A percentile compares a stretch with the other conserved stretches of the same genome.
Evolutionary conservation across 2,113 vertebrate genomes (phyloP).

Genomic region (Dryoscopus gambensis): DNA sequence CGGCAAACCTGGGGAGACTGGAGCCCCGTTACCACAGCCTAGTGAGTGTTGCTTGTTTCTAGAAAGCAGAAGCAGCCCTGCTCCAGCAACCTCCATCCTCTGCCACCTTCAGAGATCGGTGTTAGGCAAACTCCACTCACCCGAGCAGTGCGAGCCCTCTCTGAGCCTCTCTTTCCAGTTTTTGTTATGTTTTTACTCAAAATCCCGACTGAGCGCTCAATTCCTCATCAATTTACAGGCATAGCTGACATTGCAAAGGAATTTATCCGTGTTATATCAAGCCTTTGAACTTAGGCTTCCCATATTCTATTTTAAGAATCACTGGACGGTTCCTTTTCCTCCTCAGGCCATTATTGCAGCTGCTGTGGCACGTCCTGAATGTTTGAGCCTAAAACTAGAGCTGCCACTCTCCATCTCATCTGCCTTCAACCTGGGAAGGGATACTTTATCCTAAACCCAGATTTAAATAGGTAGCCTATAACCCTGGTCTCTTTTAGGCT

Average conservation of each 20-base stretch:
- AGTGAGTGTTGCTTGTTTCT: accelerated
- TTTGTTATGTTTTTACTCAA: accelerated
- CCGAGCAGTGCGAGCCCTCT: accelerated
- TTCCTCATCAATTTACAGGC: neutral
- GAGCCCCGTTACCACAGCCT: accelerated
- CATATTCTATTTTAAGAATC: neutral
- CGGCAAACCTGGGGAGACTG: accelerated
- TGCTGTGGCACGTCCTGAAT: neutral
- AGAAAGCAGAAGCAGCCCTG: neutral
- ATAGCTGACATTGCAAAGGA: neutral
- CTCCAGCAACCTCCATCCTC: neutral
- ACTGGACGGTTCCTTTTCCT: neutral
- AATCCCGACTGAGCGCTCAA: neutral
- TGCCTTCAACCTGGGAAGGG: neutral
- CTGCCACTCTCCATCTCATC: neutral
- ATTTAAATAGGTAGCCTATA: neutral
- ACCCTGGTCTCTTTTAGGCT: neutral
- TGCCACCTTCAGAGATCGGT: accelerated
- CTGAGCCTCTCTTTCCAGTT: neutral
- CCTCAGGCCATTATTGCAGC: neutral
- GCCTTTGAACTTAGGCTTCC: neutral
- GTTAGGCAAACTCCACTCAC: accelerated
- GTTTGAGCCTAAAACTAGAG: neutral
- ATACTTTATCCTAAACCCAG: neutral
- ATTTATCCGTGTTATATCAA: accelerated